A percentile compares a stretch with the other conserved stretches of the same genome.
These are phyloP conservation scores for Dorcus parallelipipedus DNA, from an alignment of 2,888 invertebrate species.

Conservation along the genomic window DNA sequence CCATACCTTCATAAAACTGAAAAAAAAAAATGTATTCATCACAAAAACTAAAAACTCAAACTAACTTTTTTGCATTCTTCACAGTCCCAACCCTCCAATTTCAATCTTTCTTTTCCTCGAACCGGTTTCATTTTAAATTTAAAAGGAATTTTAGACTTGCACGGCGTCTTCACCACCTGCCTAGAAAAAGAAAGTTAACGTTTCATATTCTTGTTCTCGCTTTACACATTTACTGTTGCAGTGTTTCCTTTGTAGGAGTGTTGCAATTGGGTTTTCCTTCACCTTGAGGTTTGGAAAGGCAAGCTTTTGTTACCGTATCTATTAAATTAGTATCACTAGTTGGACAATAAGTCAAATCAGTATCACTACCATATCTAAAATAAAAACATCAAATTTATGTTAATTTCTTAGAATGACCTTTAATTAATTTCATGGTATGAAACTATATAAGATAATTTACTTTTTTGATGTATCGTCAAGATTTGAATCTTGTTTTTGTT, in stretches of 20 bases:
- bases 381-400: neutral
- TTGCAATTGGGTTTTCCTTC: neutral
- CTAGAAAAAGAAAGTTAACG: neutral
- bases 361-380: neutral
- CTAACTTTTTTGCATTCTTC: constrained; percentile 11
- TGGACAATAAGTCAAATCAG: neutral
- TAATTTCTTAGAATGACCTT: too few species aligned
- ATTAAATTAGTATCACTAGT: neutral
- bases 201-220: neutral
- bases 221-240: neutral
- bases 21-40: neutral
- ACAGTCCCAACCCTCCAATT: constrained; percentile 17
- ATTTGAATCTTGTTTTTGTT: too few species aligned
- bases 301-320: too few species aligned
- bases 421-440: neutral
- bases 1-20: constrained; percentile 15
- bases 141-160: neutral
- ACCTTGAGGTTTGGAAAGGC: too few species aligned
- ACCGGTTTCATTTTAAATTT: constrained; percentile 2
- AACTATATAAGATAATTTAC: too few species aligned
- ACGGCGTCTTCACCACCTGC: too few species aligned
- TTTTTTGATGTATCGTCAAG: too few species aligned
- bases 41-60: neutral
- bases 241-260: neutral
- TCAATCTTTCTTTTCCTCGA: constrained; percentile 10